phyloP scores from a whole-genome alignment of 1,140 invertebrate species.

The Heliconius hermathena region DNA sequence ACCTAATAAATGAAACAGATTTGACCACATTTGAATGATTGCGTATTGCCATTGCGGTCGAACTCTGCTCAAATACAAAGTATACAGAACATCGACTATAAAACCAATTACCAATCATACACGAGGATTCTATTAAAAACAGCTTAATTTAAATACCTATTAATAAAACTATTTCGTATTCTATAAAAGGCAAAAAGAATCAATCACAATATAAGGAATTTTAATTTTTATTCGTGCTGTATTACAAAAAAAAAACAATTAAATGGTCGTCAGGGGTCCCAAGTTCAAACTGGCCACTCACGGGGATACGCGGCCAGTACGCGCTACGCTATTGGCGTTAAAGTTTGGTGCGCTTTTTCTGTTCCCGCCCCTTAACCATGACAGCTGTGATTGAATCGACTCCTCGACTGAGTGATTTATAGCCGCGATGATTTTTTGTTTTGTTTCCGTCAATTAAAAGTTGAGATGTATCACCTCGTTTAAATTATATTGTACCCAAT shows the following conservation, averaged over 20 bases:
- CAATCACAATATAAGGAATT: background rate
- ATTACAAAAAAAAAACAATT: slow-evolving; percentile 43
- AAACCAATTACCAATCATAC: too few species aligned
- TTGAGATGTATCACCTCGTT: background rate
- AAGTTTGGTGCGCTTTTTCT: slow-evolving; percentile 77
- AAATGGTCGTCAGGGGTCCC: slow-evolving; percentile 60
- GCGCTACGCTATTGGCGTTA: slow-evolving; percentile 72
- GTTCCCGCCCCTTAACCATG: slow-evolving; percentile 68
- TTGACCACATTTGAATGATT: background rate
- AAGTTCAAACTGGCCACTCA: slow-evolving; percentile 73
- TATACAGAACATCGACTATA: too few species aligned
- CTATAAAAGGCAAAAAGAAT: too few species aligned
- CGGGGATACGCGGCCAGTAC: slow-evolving; percentile 49
- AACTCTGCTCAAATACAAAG: too few species aligned
- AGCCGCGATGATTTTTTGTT: slow-evolving; percentile 51
- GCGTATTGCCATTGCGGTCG: background rate
- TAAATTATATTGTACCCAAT: background rate
- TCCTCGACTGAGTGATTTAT: slow-evolving; percentile 74
- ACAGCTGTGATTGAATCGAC: slow-evolving; percentile 74
- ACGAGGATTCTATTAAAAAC: background rate
- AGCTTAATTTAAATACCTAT: background rate
- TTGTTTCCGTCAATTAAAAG: slow-evolving; percentile 27
- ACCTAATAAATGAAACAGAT: background rate
- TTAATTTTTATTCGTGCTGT: slow-evolving; percentile 31
- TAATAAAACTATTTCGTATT: background rate